phyloP scores from a whole-genome alignment of 2,113 vertebrate species.

The Catharus bicknelli region DNA sequence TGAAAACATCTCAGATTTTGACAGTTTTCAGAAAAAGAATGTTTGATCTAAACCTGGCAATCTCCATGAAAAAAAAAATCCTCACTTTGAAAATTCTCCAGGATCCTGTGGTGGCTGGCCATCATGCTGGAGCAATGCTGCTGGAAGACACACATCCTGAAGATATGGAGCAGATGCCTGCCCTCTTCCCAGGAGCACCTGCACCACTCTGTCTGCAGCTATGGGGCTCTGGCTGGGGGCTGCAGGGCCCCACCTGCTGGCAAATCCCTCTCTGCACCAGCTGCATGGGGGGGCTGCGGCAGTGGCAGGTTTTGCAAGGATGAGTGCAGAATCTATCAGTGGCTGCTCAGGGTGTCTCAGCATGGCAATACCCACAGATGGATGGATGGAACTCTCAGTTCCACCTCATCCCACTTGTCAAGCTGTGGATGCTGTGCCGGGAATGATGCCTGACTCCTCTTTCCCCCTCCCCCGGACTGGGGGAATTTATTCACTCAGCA shows the following conservation, averaged over 20 bases:
- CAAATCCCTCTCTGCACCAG: neutral
- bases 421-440: fast-evolving
- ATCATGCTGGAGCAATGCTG: neutral
- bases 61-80: neutral
- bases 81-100: neutral
- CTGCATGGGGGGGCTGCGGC: fast-evolving
- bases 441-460: neutral
- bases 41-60: neutral
- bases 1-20: neutral
- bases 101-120: neutral
- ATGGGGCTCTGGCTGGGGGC: fast-evolving
- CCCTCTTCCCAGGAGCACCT: fast-evolving
- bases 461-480: fast-evolving
- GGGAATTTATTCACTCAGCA: neutral
- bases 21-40: neutral
- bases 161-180: fast-evolving
- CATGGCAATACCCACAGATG: fast-evolving
- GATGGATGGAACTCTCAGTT: neutral
- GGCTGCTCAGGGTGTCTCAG: neutral
- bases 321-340: fast-evolving
- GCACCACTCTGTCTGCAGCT: neutral
- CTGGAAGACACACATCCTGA: fast-evolving
- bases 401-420: fast-evolving
- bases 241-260: neutral
- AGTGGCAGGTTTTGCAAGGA: neutral